Percentiles rank a stretch among this genome's conserved stretches.
These are phyloP conservation scores for Sycophila texana DNA, from an alignment of 2,888 invertebrate species.

Conservation along the genomic window DNA sequence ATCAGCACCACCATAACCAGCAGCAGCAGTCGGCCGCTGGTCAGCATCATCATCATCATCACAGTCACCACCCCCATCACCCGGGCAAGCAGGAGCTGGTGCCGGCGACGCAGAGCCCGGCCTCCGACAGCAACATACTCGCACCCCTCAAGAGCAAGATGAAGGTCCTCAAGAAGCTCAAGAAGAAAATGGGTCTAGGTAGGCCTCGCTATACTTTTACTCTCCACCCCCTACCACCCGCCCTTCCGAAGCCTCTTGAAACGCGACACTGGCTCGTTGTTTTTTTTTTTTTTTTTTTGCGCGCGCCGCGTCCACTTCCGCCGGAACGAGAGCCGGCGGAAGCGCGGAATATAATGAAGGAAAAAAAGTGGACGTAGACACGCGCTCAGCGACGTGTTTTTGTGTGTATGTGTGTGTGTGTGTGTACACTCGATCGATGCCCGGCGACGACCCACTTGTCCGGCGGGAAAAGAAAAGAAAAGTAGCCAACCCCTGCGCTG, in stretches of 20 bases:
- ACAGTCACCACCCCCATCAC: conserved; percentile 57
- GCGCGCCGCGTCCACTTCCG: no score
- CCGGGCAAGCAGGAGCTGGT: conserved; percentile 54
- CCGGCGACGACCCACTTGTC: no score
- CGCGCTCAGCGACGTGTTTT: no score
- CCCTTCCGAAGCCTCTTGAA: not conserved
- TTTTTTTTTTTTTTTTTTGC: not conserved
- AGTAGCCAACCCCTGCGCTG: no score
- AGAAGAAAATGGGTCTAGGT: conserved; percentile 92
- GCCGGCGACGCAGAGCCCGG: conserved; percentile 50
- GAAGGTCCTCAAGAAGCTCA: conserved; percentile 93
- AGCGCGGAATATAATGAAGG: no score
- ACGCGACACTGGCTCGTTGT: not conserved
- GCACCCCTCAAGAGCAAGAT: conserved; percentile 83
- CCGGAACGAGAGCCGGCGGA: no score
- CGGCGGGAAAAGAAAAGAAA: no score
- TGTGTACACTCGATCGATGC: no score
- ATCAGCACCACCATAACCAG: conserved; percentile 62
- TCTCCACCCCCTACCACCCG: not conserved
- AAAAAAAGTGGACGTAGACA: no score
- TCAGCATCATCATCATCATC: conserved; percentile 60
- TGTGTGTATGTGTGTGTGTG: no score
- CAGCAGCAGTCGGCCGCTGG: conserved; percentile 62
- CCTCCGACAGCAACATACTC: conserved; percentile 70
- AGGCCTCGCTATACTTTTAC: conserved; percentile 72